Percentiles rank a stretch among this genome's conserved stretches.
Conservation (phyloP, 2,797 vertebrate species). For the Phrynocephalus vlangalii region DNA sequence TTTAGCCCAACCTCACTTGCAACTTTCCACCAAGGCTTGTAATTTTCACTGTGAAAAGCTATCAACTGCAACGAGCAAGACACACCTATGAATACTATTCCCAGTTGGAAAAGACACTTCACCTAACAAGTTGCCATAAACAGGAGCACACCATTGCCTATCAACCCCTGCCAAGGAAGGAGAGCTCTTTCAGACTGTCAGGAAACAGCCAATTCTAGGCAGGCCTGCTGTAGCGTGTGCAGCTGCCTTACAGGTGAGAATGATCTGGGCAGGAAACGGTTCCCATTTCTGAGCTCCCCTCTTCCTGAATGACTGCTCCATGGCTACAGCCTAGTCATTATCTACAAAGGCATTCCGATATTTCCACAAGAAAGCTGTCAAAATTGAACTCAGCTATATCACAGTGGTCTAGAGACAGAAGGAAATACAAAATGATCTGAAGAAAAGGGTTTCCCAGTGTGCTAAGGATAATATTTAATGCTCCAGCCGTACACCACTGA, state of each 20-base stretch:
- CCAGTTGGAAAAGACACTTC: not conserved
- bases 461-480: not conserved
- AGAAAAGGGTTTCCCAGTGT: slow-evolving; percentile 9
- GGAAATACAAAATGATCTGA: not conserved
- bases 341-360: not conserved
- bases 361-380: not conserved
- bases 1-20: too few relatives aligned
- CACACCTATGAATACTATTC: too few relatives aligned
- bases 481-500: not conserved
- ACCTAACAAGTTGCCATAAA: not conserved
- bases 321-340: not conserved
- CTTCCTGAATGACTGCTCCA: not conserved
- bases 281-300: not conserved
- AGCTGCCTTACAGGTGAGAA: not conserved
- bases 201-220: not conserved
- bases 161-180: not conserved
- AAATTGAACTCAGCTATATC: not conserved
- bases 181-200: too few relatives aligned
- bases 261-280: not conserved
- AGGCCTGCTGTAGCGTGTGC: not conserved
- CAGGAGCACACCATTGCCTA: not conserved
- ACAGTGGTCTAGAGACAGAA: not conserved
- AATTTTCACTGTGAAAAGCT: too few relatives aligned
- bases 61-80: too few relatives aligned
- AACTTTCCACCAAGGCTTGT: too few relatives aligned